Evolutionary conservation across 2,797 vertebrate genomes (phyloP).

Genomic region (Ptychobarbus kaznakovi): DNA sequence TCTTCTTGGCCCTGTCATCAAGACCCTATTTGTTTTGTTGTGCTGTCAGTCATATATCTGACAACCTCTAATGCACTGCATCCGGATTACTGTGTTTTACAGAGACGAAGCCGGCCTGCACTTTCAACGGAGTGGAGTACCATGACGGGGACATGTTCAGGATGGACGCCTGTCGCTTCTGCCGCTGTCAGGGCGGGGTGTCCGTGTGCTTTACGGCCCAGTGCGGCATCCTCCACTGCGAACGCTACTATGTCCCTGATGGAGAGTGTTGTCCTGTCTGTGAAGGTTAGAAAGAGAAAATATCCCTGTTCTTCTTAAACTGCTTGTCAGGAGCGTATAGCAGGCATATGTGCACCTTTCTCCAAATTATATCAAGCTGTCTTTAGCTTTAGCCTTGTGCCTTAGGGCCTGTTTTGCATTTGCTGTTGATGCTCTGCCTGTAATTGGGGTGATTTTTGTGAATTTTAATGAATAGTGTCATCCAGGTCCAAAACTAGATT

Average conservation of each 20-base stretch:
- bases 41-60: constrained; percentile 27
- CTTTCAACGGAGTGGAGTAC: constrained; percentile 86
- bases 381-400: constrained; percentile 10
- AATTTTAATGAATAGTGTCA: constrained; percentile 51
- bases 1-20: constrained; percentile 23
- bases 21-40: constrained; percentile 37
- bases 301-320: neutral
- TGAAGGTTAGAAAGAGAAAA: constrained; percentile 79
- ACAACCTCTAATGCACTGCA: constrained; percentile 22
- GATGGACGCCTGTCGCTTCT: constrained; percentile 89
- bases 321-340: constrained; percentile 24
- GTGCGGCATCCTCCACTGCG: constrained; percentile 85
- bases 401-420: constrained; percentile 30
- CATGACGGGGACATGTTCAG: constrained; percentile 88
- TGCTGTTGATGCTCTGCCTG: constrained; percentile 42
- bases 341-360: constrained; percentile 14
- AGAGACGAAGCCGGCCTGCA: constrained; percentile 87
- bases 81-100: constrained; percentile 57
- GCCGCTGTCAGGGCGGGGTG: constrained; percentile 89
- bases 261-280: constrained; percentile 91
- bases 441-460: constrained; percentile 55
- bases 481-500: constrained; percentile 15
- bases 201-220: constrained; percentile 89
- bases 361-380: constrained; percentile 31
- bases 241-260: constrained; percentile 87